These are phyloP conservation scores for Phaetusa simplex DNA, from an alignment of 2,113 vertebrate genomes.

Conservation along the genomic window DNA sequence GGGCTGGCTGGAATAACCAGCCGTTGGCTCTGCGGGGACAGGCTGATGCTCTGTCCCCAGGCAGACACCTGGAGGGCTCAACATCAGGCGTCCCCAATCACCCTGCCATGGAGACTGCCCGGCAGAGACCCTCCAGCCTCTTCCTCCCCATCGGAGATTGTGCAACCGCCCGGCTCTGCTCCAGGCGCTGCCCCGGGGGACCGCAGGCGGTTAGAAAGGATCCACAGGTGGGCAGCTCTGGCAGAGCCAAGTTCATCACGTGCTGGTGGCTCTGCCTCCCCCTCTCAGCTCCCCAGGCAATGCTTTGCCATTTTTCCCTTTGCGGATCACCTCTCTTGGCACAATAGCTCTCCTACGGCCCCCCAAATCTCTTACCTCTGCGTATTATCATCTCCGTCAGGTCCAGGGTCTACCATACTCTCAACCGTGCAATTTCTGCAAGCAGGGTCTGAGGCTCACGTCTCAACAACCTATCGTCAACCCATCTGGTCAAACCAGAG, in stretches of 20 bases:
- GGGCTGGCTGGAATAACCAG: background rate
- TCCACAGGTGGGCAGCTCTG: slow-evolving; percentile 25
- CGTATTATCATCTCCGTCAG: accelerated
- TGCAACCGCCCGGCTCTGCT: background rate
- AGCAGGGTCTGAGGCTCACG: background rate
- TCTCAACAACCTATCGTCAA: background rate
- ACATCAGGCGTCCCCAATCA: accelerated
- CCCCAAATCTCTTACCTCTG: background rate
- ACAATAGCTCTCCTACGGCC: background rate
- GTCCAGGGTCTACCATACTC: background rate
- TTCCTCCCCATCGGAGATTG: background rate
- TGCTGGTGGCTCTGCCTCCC: background rate
- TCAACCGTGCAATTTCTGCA: accelerated
- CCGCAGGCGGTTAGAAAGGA: background rate
- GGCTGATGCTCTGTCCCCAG: background rate
- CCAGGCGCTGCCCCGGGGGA: background rate
- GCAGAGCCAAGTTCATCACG: background rate
- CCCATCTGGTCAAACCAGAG: background rate
- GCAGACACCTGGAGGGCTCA: background rate
- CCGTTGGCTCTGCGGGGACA: accelerated
- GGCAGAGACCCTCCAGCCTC: background rate
- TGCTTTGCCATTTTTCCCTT: background rate
- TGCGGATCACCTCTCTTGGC: background rate
- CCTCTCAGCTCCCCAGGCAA: background rate
- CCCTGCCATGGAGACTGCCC: accelerated